Evolutionary conservation across 2,888 invertebrate genomes (phyloP), one percentile per base, ranked within the genome.

Genomic region (Globia sparganii): DNA sequence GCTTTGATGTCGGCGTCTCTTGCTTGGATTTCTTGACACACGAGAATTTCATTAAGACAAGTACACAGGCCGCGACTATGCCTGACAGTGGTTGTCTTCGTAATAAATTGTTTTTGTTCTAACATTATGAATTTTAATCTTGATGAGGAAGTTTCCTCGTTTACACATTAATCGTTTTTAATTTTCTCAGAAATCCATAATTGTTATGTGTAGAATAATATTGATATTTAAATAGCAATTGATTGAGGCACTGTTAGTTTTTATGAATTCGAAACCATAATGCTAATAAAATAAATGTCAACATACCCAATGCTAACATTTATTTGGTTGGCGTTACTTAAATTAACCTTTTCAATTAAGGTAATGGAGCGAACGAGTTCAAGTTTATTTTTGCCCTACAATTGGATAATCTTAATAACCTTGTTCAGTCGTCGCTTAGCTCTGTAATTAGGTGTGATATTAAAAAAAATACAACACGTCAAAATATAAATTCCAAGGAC

Each of bases 1-100:
- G 69, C 78, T 87, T 88, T 91, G 91, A 90, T 87, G 91, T 88
- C 88, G 85, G 86, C 80, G 62, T 80, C 75, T 82, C 78, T 84
- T 84, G 75, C 78, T 84, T 85, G 87, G 89, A 90, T 90, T 88
- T 85, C 85, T 75, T 81, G 88, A 85, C 84, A 76, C 81, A 79
- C 78, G 65, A 78, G 84, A 80, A 83, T 89, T 90, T 86, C 80
- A 86, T 87, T 81, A 90, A 69, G 77, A 83, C 77, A 84, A 84
- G 76, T 83, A 85, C 72, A 79, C 69, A 66, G 61, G 61, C 67
- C 37, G 53, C 49, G 79, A 64, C 61, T 66, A 68, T 64, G 73
- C 34, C 68, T 88, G 86, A 74, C 81, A 77, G 78, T 77, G 71
- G 56, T 74, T 76, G 72, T 78, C 87, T 70, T 66, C 53, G 70